Conservation (phyloP, 92 coral and sea anemone species). For the Ricordea florida region DNA sequence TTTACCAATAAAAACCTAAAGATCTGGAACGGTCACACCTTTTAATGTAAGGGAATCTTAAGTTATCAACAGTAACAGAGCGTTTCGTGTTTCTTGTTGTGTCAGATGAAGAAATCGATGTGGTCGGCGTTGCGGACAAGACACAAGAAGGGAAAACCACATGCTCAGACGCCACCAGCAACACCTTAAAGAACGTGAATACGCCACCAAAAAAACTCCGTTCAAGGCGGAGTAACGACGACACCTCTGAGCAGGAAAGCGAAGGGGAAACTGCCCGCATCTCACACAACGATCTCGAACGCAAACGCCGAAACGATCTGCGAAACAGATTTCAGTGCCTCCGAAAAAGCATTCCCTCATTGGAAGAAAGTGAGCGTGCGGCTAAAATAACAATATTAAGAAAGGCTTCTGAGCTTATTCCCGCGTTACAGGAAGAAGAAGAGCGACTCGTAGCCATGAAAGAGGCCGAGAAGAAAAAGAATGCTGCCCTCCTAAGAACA, state of each 20-base stretch:
- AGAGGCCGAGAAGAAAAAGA: conserved; percentile 51
- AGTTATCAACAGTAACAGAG: no score
- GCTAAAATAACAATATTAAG: conserved; percentile 78
- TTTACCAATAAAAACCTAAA: no score
- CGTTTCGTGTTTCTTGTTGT: no score
- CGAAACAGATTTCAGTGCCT: conserved; percentile 71
- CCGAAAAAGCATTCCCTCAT: conserved; percentile 65
- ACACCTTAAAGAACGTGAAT: background rate
- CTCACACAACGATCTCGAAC: conserved; percentile 80
- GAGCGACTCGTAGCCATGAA: conserved; percentile 41
- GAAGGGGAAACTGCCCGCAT: conserved; percentile 56
- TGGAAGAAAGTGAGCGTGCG: conserved; percentile 64
- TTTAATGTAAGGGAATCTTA: no score
- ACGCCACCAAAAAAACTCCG: conserved; percentile 12
- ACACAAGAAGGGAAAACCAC: background rate
- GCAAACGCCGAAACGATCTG: conserved; percentile 78
- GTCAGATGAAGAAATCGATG: conserved; percentile 85
- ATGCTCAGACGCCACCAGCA: background rate
- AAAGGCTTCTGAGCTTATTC: conserved; percentile 66
- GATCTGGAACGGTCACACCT: no score
- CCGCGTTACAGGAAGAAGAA: conserved; percentile 61
- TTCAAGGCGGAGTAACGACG: conserved; percentile 4
- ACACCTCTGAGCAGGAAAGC: conserved; percentile 42
- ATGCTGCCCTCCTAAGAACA: conserved; percentile 60
- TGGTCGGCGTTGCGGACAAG: conserved; percentile 46